Percentiles rank a stretch among this genome's conserved stretches.
phyloP scores from a whole-genome alignment of 2,797 vertebrate species.

The Melanotaenia pygmaea region DNA sequence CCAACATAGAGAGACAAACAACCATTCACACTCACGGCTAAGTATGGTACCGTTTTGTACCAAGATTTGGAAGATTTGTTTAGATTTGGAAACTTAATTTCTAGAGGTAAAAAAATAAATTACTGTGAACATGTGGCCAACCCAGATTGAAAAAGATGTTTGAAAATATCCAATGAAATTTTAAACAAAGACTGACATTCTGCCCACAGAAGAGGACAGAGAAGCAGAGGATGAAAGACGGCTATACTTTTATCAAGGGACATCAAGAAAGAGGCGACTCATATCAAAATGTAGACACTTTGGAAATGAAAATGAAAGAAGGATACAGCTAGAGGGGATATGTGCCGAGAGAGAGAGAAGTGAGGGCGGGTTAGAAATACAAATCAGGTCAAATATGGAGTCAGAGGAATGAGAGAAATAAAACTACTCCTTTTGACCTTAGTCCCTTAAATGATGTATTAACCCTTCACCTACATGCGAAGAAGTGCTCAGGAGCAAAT shows the following conservation, averaged over 20 bases:
- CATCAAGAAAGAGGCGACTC: background rate
- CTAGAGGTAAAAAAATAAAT: background rate
- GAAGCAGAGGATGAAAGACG: background rate
- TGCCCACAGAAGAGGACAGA: background rate
- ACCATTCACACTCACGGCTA: no score
- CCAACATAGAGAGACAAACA: no score
- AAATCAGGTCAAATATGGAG: slow-evolving; percentile 12
- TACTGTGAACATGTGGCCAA: background rate
- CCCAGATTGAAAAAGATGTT: background rate
- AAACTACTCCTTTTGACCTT: background rate
- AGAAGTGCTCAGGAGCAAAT: background rate
- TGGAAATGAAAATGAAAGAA: slow-evolving; percentile 45
- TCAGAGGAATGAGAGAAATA: background rate
- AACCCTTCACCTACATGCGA: background rate
- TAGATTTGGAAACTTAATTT: background rate
- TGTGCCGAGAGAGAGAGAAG: background rate
- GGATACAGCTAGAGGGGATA: slow-evolving; percentile 12
- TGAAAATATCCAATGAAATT: background rate
- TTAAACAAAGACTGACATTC: background rate
- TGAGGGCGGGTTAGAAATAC: slow-evolving; percentile 22
- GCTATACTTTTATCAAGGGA: background rate
- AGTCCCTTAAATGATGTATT: background rate
- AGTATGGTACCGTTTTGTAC: no score
- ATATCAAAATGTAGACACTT: slow-evolving; percentile 23
- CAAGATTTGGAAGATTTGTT: background rate